Conservation (phyloP, 1,140 invertebrate species). For the Lordiphosa collinella region DNA sequence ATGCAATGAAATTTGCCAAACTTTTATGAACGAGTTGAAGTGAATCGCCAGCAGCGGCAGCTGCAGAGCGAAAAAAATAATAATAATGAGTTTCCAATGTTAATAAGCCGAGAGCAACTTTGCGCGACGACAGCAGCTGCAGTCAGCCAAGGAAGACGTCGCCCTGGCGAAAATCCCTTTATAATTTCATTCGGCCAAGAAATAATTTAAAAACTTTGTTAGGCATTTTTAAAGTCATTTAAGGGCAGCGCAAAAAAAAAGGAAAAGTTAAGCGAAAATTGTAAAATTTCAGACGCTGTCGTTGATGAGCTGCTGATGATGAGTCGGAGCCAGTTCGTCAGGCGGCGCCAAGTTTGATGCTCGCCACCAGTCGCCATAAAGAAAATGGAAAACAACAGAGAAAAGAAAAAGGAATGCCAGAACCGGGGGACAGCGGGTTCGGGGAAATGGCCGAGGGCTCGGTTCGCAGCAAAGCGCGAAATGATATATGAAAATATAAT, state of each 20-base stretch:
- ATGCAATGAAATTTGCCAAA: slow-evolving; percentile 69
- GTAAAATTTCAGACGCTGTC: slow-evolving; percentile 47
- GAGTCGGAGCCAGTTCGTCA: slow-evolving; percentile 38
- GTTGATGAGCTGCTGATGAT: slow-evolving; percentile 73
- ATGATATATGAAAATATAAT: slow-evolving; percentile 7
- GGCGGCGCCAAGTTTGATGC: slow-evolving; percentile 40
- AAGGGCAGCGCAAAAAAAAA: slow-evolving; percentile 25
- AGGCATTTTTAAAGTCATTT: slow-evolving; percentile 75
- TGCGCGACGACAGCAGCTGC: slow-evolving; percentile 55
- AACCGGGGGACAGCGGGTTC: too few relatives aligned
- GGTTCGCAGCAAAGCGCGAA: slow-evolving; percentile 8
- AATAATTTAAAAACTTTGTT: slow-evolving; percentile 76
- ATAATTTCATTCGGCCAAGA: slow-evolving; percentile 70
- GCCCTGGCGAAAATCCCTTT: slow-evolving; percentile 56
- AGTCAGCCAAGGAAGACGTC: not conserved
- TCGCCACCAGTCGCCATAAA: slow-evolving; percentile 38
- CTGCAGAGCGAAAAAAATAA: slow-evolving; percentile 26
- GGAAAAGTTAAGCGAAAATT: slow-evolving; percentile 14
- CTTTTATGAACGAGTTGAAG: slow-evolving; percentile 70
- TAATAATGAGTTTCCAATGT: slow-evolving; percentile 77
- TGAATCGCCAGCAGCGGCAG: slow-evolving; percentile 9
- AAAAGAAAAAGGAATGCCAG: not conserved
- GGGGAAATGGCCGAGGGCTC: slow-evolving; percentile 10
- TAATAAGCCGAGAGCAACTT: slow-evolving; percentile 54
- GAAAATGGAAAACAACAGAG: slow-evolving; percentile 52